phyloP scores from a whole-genome alignment of 2,888 invertebrate species.

The Drosophila flavopinicola region DNA sequence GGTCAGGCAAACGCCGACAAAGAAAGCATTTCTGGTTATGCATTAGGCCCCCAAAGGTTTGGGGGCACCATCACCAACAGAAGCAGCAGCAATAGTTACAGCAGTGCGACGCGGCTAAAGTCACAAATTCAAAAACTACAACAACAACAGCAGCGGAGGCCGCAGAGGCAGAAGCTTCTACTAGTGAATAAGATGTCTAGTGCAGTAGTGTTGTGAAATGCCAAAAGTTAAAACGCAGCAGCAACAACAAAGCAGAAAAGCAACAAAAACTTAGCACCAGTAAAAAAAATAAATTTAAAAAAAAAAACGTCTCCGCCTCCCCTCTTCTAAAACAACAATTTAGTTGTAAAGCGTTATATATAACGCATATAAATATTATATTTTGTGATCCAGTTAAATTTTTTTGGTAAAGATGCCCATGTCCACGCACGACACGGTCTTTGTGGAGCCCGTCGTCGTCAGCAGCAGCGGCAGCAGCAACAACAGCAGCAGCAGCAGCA shows the following conservation, averaged over 20 bases:
- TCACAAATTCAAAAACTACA: slow-evolving; percentile 17
- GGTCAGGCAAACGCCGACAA: slow-evolving; percentile 63
- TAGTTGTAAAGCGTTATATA: slow-evolving; percentile 31
- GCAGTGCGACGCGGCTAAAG: slow-evolving; percentile 27
- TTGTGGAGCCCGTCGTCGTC: slow-evolving; percentile 68
- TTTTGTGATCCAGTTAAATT: slow-evolving; percentile 34
- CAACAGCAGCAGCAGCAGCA: slow-evolving; percentile 27
- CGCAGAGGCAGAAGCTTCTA: slow-evolving; percentile 43
- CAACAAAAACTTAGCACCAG: slow-evolving; percentile 57
- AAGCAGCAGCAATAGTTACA: slow-evolving; percentile 48
- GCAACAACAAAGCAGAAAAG: slow-evolving; percentile 43
- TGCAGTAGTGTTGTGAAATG: slow-evolving; percentile 73
- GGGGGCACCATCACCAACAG: slow-evolving; percentile 83
- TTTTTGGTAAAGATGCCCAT: slow-evolving; percentile 64
- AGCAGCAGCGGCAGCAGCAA: slow-evolving; percentile 55
- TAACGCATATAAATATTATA: slow-evolving; percentile 7
- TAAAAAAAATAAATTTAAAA: slow-evolving; percentile 35
- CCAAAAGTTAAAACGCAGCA: slow-evolving; percentile 47
- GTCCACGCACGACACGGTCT: slow-evolving; percentile 71
- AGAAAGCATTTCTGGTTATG: slow-evolving; percentile 74
- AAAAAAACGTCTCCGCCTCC: slow-evolving; percentile 10
- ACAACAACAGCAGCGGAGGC: slow-evolving; percentile 22
- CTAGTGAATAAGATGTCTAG: slow-evolving; percentile 47
- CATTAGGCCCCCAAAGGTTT: slow-evolving; percentile 84
- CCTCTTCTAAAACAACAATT: slow-evolving; percentile 20